These are phyloP conservation scores for Mesocentrotus franciscanus DNA, from an alignment of 53 echinoderm and acorn worm genomes.

Conservation along the genomic window DNA sequence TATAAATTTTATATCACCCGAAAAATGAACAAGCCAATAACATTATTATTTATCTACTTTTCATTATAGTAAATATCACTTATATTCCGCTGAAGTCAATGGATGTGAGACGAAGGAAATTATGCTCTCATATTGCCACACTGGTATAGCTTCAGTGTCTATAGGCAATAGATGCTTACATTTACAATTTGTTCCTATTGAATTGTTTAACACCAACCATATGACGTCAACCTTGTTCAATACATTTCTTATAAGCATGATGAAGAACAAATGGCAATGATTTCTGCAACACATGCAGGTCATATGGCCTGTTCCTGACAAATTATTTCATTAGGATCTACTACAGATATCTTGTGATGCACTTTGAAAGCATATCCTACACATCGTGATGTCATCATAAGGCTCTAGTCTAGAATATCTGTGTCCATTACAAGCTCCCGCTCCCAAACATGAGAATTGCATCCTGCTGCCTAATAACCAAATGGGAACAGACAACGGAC, in stretches of 20 bases:
- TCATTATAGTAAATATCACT: too few species aligned
- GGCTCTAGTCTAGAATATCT: neutral
- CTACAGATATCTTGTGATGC: neutral
- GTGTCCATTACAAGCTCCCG: neutral
- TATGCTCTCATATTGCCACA: too few species aligned
- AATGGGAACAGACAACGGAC: conserved; percentile 15
- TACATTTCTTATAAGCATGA: neutral
- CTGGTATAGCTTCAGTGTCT: too few species aligned
- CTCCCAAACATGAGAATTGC: neutral
- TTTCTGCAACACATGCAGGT: neutral
- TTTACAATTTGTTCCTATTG: too few species aligned
- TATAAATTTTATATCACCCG: too few species aligned
- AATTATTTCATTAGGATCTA: conserved; percentile 26
- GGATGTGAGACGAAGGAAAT: too few species aligned
- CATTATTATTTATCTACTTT: too few species aligned
- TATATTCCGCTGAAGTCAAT: too few species aligned
- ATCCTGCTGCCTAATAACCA: neutral
- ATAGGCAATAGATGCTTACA: too few species aligned
- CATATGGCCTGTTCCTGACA: neutral
- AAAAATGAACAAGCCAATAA: too few species aligned
- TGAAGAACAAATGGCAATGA: neutral
- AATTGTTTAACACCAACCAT: too few species aligned
- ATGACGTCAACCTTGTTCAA: neutral
- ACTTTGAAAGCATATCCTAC: neutral
- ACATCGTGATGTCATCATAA: neutral